Conservation (phyloP, 2,113 vertebrate genomes). For the Ginglymostoma cirratum region DNA sequence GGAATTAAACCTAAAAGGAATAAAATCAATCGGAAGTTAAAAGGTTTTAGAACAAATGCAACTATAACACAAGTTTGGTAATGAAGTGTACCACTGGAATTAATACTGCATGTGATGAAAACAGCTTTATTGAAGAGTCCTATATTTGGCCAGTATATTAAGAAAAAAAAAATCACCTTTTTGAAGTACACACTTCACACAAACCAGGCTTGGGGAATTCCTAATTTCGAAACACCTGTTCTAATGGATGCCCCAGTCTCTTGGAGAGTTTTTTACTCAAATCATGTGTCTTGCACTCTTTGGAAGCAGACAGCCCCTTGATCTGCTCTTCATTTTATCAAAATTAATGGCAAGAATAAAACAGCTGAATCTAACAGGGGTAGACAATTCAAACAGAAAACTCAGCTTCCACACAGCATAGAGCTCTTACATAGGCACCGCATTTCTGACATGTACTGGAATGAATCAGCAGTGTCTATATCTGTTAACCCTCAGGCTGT, state of each 20-base stretch:
- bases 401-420: conserved; percentile 44
- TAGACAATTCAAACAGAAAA: conserved; percentile 48
- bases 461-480: conserved; percentile 24
- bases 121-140: not conserved
- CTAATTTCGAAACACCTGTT: not conserved
- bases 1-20: too few species aligned
- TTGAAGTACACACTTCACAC: too few species aligned
- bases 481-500: not conserved
- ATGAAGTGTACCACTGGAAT: not conserved
- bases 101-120: not conserved
- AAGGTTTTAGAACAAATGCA: not conserved
- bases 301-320: conserved; percentile 47
- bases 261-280: not conserved
- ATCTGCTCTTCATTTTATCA: conserved; percentile 52
- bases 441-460: conserved; percentile 20
- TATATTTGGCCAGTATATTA: not conserved
- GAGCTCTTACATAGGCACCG: not conserved
- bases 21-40: not conserved
- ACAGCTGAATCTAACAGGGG: conserved; percentile 47
- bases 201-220: not conserved
- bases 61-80: not conserved
- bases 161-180: not conserved
- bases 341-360: conserved; percentile 48
- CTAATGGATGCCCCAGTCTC: not conserved
- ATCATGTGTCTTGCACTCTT: conserved; percentile 41